These are phyloP conservation scores for Ennomos erosarius DNA, from an alignment of 2,888 invertebrate genomes.

Conservation along the genomic window DNA sequence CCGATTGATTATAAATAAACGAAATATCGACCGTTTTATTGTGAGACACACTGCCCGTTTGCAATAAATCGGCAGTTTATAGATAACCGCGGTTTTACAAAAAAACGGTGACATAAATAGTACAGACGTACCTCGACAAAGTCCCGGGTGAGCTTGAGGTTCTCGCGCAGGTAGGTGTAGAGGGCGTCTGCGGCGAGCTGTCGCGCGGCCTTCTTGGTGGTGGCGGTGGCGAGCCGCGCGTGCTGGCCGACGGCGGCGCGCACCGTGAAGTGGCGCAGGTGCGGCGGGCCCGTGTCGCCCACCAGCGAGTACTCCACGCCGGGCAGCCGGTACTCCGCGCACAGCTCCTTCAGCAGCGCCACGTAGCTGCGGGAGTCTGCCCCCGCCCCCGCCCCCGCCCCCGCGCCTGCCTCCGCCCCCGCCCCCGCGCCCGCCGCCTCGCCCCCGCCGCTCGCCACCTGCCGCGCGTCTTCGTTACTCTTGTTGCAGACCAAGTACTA, in stretches of 20 bases:
- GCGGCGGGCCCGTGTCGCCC: slow-evolving; percentile 88
- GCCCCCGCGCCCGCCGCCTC: no score
- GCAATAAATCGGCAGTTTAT: no score
- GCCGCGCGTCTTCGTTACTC: no score
- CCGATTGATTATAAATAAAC: no score
- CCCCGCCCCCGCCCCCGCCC: slow-evolving; percentile 6
- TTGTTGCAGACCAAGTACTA: no score
- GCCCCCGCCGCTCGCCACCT: neutral
- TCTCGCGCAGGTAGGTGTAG: slow-evolving; percentile 67
- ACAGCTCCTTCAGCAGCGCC: slow-evolving; percentile 75
- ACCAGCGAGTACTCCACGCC: slow-evolving; percentile 82
- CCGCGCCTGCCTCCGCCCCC: slow-evolving; percentile 7
- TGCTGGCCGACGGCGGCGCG: slow-evolving; percentile 83
- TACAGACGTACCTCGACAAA: slow-evolving; percentile 62
- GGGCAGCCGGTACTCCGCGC: slow-evolving; percentile 78
- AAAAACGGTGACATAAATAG: no score
- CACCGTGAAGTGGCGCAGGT: slow-evolving; percentile 86
- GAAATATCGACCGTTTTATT: no score
- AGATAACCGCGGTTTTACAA: no score
- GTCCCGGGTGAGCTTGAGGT: slow-evolving; percentile 64
- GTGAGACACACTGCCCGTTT: no score
- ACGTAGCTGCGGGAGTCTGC: slow-evolving; percentile 60
- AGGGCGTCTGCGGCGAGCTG: slow-evolving; percentile 85
- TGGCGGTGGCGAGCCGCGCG: slow-evolving; percentile 81
- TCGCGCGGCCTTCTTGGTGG: slow-evolving; percentile 88